phyloP scores from a whole-genome alignment of 2,113 vertebrate species.

The Acinonyx jubatus region DNA sequence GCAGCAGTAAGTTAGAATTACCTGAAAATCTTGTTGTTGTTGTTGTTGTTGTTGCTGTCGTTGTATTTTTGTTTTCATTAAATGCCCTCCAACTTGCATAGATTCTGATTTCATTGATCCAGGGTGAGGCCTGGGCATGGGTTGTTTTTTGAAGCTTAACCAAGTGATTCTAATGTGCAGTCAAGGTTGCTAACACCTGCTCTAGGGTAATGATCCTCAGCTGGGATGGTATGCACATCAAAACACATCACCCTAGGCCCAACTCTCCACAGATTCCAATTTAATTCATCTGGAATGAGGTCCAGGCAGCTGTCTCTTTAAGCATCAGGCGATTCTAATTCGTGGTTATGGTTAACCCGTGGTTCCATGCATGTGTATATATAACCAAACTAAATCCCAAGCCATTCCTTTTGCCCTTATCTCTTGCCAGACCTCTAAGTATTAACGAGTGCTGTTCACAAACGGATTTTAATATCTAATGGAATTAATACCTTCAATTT shows the following conservation, averaged over 20 bases:
- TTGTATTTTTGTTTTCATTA: background rate
- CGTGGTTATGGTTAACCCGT: constrained; percentile 33
- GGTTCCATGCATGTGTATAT: constrained; percentile 9
- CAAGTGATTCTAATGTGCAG: constrained; percentile 74
- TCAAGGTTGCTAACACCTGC: constrained; percentile 75
- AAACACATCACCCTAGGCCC: constrained; percentile 54
- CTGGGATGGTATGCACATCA: constrained; percentile 8
- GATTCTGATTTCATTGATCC: constrained; percentile 67
- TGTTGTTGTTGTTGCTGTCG: background rate
- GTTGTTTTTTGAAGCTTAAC: constrained; percentile 76
- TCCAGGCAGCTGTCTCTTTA: constrained; percentile 54
- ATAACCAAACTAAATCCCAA: constrained; percentile 7
- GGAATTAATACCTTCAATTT: background rate
- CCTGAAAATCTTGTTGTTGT: background rate
- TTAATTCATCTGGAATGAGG: constrained; percentile 69
- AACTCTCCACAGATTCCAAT: constrained; percentile 55
- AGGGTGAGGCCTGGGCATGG: background rate
- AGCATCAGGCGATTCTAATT: constrained; percentile 64
- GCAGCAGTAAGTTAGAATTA: background rate
- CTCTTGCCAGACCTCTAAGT: background rate
- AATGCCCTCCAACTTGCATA: constrained; percentile 27
- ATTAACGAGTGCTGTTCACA: background rate
- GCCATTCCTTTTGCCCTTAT: background rate
- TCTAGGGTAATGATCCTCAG: constrained; percentile 75
- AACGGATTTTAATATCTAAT: background rate